A percentile compares a stretch with the other conserved stretches of the same genome.
Conservation (phyloP, 2,888 invertebrate species). For the Pseudolycoriella hygida region DNA sequence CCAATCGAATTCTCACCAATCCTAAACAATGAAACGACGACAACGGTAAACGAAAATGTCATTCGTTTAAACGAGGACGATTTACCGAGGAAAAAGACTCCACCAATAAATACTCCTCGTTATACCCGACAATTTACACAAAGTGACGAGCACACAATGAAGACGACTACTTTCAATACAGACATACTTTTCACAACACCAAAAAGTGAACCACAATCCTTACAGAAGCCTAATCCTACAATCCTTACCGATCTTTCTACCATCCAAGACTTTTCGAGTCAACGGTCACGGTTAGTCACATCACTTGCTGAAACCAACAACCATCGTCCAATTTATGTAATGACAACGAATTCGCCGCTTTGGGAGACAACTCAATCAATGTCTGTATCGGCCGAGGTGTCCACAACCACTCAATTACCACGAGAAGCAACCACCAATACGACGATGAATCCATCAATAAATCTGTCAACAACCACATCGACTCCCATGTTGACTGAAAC, state of each 20-base stretch:
- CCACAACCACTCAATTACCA: background rate
- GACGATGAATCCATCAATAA: slow-evolving; percentile 1
- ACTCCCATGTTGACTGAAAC: background rate
- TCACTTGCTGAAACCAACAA: slow-evolving; percentile 6
- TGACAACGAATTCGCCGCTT: background rate
- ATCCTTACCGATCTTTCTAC: slow-evolving; percentile 8
- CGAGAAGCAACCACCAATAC: slow-evolving; percentile 14
- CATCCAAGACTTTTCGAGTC: slow-evolving; percentile 8
- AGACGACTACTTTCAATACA: slow-evolving; percentile 30
- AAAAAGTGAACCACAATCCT: slow-evolving; percentile 5
- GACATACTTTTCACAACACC: slow-evolving; percentile 11
- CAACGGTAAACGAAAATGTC: too few relatives aligned
- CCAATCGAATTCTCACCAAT: too few relatives aligned
- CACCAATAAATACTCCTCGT: too few relatives aligned
- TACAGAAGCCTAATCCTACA: slow-evolving; percentile 6
- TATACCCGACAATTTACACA: too few relatives aligned
- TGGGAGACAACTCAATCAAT: too few relatives aligned
- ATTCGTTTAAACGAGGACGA: too few relatives aligned
- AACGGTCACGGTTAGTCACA: slow-evolving; percentile 6
- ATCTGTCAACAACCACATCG: slow-evolving; percentile 4
- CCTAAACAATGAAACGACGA: too few relatives aligned
- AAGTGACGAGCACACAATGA: too few relatives aligned
- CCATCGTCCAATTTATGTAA: slow-evolving; percentile 5
- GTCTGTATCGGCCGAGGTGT: too few relatives aligned
- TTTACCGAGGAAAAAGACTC: too few relatives aligned